Evolutionary conservation across 1,140 invertebrate species (phyloP).

Genomic region (Camponotus vicinus): DNA sequence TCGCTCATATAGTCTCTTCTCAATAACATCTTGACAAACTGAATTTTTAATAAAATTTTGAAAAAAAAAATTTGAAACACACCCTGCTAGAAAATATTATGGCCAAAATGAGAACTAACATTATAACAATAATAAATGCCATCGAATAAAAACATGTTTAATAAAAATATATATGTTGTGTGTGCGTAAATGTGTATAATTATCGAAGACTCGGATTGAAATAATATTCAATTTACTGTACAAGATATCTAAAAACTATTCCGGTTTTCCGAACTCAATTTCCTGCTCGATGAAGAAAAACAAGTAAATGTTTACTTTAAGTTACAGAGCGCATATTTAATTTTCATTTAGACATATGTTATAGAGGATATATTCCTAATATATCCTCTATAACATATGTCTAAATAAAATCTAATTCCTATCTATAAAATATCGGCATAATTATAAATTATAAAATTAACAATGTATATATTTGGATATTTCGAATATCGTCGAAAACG

Average conservation of each 20-base stretch:
- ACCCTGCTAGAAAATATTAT: background rate
- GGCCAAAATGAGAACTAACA: background rate
- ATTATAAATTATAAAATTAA: slow-evolving; percentile 18
- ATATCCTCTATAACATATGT: too few species aligned
- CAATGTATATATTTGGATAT: background rate
- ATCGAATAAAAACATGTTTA: slow-evolving; percentile 5
- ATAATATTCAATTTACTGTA: background rate
- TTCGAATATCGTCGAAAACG: slow-evolving; percentile 4
- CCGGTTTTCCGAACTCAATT: too few species aligned
- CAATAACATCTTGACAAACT: background rate
- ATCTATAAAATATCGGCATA: background rate
- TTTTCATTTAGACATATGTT: too few species aligned
- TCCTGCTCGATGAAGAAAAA: too few species aligned
- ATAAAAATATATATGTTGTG: background rate
- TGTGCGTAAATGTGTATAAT: background rate
- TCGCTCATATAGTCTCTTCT: background rate
- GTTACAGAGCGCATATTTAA: too few species aligned
- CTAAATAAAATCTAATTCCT: too few species aligned
- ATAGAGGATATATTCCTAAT: too few species aligned
- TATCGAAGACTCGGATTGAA: background rate
- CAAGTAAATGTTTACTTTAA: too few species aligned
- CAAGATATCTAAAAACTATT: too few species aligned
- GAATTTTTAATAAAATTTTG: slow-evolving; percentile 1
- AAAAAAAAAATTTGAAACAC: background rate
- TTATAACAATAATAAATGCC: background rate